A percentile compares a stretch with the other conserved stretches of the same genome.
Evolutionary conservation across 2,888 invertebrate genomes (phyloP).

Genomic region (Euzetes globulus): DNA sequence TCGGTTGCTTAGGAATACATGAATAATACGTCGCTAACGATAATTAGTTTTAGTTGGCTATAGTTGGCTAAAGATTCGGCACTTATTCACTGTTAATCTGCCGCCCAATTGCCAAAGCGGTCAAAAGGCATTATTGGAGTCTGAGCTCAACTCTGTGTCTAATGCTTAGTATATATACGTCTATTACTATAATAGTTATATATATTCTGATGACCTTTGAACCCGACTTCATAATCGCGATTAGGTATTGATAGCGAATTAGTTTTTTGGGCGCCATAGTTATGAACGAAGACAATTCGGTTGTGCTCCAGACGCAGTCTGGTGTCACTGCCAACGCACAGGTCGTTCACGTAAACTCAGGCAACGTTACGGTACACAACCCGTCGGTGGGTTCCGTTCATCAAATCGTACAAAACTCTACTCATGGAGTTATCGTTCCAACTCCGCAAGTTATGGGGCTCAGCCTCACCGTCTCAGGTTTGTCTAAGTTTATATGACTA

Average conservation of each 20-base stretch:
- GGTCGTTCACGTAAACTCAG: background rate
- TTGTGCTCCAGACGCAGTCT: background rate
- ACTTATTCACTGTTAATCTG: background rate
- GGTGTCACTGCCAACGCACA: background rate
- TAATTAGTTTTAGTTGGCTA: background rate
- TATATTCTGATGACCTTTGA: background rate
- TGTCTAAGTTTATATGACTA: background rate
- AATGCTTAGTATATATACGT: background rate
- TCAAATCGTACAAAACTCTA: background rate
- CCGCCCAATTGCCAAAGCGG: background rate
- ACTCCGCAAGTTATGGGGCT: background rate
- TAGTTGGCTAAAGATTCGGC: background rate
- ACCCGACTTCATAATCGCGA: background rate
- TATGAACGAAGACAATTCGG: background rate
- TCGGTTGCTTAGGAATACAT: background rate
- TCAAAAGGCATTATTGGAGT: slow-evolving; percentile 5
- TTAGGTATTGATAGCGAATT: background rate
- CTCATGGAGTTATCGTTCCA: background rate
- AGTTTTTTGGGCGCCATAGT: background rate
- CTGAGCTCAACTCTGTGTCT: background rate
- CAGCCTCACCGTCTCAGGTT: background rate
- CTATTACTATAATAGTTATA: background rate
- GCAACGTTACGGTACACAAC: background rate
- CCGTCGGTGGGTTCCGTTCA: background rate
- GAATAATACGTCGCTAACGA: slow-evolving; percentile 7